Percentiles rank a stretch among this genome's conserved stretches.
Evolutionary conservation across 2,888 invertebrate species (phyloP).

Genomic region (Amorpha juglandis): DNA sequence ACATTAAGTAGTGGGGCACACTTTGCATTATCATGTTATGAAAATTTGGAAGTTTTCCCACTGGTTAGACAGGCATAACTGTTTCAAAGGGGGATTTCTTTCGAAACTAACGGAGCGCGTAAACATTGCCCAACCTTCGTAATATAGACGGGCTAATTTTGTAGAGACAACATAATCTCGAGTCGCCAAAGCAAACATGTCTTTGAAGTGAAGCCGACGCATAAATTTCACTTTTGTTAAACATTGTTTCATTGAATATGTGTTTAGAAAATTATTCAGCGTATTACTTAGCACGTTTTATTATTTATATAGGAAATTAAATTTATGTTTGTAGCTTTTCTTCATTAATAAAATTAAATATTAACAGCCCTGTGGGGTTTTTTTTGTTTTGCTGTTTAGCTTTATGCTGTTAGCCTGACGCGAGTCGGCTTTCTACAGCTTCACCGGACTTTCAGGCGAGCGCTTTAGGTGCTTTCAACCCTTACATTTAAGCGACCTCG

Average conservation of each 20-base stretch:
- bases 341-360: too few relatives aligned
- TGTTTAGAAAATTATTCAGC: conserved; percentile 21
- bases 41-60: conserved; percentile 2
- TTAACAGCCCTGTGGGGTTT: too few relatives aligned
- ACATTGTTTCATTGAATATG: conserved; percentile 28
- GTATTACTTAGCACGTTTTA: conserved; percentile 13
- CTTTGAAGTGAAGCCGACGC: conserved; percentile 69
- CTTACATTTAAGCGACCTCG: too few relatives aligned
- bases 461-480: too few relatives aligned
- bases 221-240: conserved; percentile 62
- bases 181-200: conserved; percentile 61
- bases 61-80: conserved; percentile 9
- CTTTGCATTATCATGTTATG: not conserved
- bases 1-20: not conserved
- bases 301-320: not conserved
- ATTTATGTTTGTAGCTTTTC: too few relatives aligned
- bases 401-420: too few relatives aligned
- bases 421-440: too few relatives aligned
- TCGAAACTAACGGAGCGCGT: conserved; percentile 58
- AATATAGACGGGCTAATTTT: conserved; percentile 71
- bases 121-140: conserved; percentile 70
- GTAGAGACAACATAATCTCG: conserved; percentile 75
- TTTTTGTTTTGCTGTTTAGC: too few relatives aligned
- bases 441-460: too few relatives aligned
- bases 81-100: conserved; percentile 45